phyloP scores from a whole-genome alignment of 2,113 vertebrate genomes.

The Oreochromis tanganicae region DNA sequence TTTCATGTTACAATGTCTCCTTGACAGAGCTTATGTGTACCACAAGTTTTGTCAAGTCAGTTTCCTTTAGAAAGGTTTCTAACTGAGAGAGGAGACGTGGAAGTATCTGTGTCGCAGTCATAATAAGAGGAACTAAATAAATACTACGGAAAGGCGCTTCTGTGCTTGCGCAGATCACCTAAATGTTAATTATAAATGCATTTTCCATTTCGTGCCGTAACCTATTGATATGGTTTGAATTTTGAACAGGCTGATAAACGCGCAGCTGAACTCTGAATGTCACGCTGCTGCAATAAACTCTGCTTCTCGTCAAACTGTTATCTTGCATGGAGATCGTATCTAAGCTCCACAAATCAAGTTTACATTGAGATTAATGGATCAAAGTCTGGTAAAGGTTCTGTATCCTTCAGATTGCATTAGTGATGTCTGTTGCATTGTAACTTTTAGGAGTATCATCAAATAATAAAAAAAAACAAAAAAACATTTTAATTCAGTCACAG shows the following conservation, averaged over 20 bases:
- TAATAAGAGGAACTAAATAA: background rate
- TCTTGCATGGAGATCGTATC: background rate
- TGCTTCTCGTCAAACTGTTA: background rate
- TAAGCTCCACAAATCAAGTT: background rate
- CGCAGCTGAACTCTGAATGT: background rate
- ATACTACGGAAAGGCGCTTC: background rate
- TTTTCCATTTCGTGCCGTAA: background rate
- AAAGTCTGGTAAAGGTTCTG: background rate
- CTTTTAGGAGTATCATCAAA: background rate
- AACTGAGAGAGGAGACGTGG: background rate
- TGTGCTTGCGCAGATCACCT: background rate
- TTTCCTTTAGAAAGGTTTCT: background rate
- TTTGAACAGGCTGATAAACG: background rate
- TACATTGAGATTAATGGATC: background rate
- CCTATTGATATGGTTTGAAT: background rate
- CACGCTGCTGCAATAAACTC: background rate
- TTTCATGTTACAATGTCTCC: background rate
- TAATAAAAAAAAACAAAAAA: background rate
- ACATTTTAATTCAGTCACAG: background rate
- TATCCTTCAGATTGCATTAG: background rate
- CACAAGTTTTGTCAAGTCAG: background rate
- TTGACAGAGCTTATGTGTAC: background rate
- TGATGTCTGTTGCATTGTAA: background rate
- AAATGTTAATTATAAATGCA: background rate
- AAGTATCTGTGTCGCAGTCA: background rate